Base-by-base conservation (phyloP, 2,888 invertebrate genomes). In the Sussaba pulchella region DNA sequence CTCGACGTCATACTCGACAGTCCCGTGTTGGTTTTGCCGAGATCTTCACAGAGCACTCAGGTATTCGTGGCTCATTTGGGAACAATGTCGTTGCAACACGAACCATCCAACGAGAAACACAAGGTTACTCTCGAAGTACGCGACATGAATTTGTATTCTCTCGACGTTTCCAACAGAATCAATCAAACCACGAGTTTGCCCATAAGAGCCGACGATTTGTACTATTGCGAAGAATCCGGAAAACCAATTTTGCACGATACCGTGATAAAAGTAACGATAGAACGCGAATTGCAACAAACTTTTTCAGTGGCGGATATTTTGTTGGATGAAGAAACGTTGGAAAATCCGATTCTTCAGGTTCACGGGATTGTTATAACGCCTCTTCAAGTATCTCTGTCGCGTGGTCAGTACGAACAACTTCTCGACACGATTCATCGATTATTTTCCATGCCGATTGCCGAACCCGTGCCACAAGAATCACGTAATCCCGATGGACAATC, bases 11-110 rank as follows among this genome's bases (percentile, higher is more conserved):
- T 97, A 81, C 93, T 99, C 86, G 97, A 98, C 91, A 98, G 98
- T 66, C 99, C 99, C 0, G 97, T 99, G 52, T 94, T 99, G 84
- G 96, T 99, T 76, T 92, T 99, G 70, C 98, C 99, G 0, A 94
- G 97, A 82, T 94, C 95, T 9, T 94, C 96, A 36, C 94, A 94
- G 85, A 98, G 97, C 91, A 89, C 95, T 10, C 96, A 98, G 90
- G 98, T 98, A 69, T 94, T 98, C 85, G 97, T 99, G 47, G 98
- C 97, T 14, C 98, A 98, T 94, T 94, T 99, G 83, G 99, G 99
- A 45, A 96, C 97, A 91, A 98, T 98, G 91, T 95, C 95, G 26
- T 93, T 94, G 10, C 92, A 91, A 67, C 92, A 92, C 36, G 92
- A 91, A 39, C 92, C 92, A 0, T 87, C 91, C 0, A 72, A 69